Percentiles rank a stretch among this genome's conserved stretches.
Evolutionary conservation across 2,113 vertebrate species (phyloP).

Genomic region (Neodon shergylaensis): DNA sequence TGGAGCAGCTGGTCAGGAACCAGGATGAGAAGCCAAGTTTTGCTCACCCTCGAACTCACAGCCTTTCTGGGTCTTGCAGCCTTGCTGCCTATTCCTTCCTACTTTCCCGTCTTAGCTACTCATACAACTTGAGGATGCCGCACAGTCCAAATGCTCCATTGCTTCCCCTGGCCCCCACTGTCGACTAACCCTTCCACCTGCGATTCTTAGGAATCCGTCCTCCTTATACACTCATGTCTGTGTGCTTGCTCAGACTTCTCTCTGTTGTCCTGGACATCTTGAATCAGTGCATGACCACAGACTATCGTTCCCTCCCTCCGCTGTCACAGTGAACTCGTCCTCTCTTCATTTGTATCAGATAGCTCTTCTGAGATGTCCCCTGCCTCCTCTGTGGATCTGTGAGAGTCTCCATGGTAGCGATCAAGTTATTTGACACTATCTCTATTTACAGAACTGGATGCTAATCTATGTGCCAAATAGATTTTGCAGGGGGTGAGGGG

Average conservation of each 20-base stretch:
- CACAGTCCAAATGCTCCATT: neutral
- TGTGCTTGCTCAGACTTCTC: neutral
- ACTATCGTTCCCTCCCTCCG: neutral
- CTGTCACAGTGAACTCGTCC: too few relatives aligned
- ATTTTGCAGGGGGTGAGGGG: neutral
- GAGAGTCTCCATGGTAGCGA: neutral
- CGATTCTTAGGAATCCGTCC: neutral
- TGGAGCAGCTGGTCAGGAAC: neutral
- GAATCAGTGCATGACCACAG: neutral
- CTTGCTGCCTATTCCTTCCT: neutral
- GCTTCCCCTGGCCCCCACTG: too few relatives aligned
- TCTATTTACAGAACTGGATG: too few relatives aligned
- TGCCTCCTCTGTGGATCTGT: neutral
- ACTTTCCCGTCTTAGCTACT: neutral
- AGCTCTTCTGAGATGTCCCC: fast-evolving
- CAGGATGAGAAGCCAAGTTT: neutral
- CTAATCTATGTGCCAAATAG: neutral
- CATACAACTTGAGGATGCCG: neutral
- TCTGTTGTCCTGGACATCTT: neutral
- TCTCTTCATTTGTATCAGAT: neutral
- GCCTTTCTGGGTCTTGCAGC: neutral
- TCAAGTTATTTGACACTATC: neutral
- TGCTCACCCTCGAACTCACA: too few relatives aligned
- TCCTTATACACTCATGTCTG: neutral
- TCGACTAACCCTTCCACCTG: neutral